Percentiles rank a stretch among this genome's conserved stretches.
phyloP scores from a whole-genome alignment of 2,113 vertebrate species.

The Tetraodon nigroviridis region DNA sequence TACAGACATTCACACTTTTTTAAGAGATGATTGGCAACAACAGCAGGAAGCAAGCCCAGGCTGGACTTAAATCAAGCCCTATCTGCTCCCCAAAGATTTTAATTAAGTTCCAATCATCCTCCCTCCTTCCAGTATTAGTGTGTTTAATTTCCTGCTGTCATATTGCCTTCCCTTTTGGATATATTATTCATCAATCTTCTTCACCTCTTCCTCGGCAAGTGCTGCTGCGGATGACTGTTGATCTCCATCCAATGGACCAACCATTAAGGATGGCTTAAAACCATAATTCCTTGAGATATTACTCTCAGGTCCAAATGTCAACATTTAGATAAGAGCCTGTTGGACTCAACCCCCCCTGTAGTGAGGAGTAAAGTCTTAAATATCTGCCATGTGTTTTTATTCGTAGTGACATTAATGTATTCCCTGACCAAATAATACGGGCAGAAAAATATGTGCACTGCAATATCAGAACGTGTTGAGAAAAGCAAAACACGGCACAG shows the following conservation, averaged over 20 bases:
- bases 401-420: constrained; percentile 22
- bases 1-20: too few species aligned
- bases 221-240: constrained; percentile 48
- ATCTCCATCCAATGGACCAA: constrained; percentile 45
- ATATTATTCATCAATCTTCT: constrained; percentile 74
- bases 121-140: constrained; percentile 65
- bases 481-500: constrained; percentile 9
- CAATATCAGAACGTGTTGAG: neutral
- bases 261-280: constrained; percentile 56
- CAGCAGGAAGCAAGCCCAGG: constrained; percentile 61
- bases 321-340: constrained; percentile 59
- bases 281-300: constrained; percentile 61
- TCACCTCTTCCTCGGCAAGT: constrained; percentile 45
- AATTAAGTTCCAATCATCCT: constrained; percentile 73
- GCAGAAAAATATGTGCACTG: neutral
- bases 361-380: constrained; percentile 38
- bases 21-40: constrained; percentile 23
- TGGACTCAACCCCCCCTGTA: constrained; percentile 21
- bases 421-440: constrained; percentile 8
- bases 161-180: constrained; percentile 66
- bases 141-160: constrained; percentile 77
- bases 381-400: constrained; percentile 37
- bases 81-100: constrained; percentile 67
- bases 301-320: constrained; percentile 65
- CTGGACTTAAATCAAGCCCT: constrained; percentile 65